These are phyloP conservation scores for Philonicus albiceps DNA, from an alignment of 2,888 invertebrate species.

Conservation along the genomic window DNA sequence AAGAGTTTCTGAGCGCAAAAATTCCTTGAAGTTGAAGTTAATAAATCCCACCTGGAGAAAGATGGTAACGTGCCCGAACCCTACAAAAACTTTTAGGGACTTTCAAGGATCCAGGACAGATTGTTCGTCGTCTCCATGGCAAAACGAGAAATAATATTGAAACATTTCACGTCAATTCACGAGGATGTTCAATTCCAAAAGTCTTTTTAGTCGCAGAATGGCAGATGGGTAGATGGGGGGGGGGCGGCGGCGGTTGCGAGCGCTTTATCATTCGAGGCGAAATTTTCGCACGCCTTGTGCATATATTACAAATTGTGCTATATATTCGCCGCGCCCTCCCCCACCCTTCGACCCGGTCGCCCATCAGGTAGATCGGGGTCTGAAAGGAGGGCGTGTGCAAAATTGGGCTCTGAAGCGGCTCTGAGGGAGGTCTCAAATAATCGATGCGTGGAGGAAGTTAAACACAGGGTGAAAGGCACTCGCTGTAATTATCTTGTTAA, in stretches of 20 bases:
- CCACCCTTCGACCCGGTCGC: not conserved
- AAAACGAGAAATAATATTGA: not conserved
- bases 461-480: not conserved
- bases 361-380: not conserved
- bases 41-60: not conserved
- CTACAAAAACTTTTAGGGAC: not conserved
- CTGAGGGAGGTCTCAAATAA: not conserved
- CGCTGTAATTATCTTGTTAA: not conserved
- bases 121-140: not conserved
- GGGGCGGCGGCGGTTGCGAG: not conserved
- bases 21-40: not conserved
- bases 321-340: not conserved
- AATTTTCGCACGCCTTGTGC: not conserved
- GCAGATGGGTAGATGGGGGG: no score
- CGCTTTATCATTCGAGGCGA: not conserved
- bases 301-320: not conserved
- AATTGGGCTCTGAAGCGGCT: not conserved
- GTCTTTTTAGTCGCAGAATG: not conserved
- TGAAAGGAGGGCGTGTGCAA: not conserved
- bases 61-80: not conserved
- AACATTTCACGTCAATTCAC: not conserved
- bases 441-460: not conserved
- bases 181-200: not conserved
- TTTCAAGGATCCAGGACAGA: not conserved
- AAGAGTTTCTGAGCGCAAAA: not conserved